Conservation (phyloP, 2,888 invertebrate genomes). For the Pasiphila rectangulata region DNA sequence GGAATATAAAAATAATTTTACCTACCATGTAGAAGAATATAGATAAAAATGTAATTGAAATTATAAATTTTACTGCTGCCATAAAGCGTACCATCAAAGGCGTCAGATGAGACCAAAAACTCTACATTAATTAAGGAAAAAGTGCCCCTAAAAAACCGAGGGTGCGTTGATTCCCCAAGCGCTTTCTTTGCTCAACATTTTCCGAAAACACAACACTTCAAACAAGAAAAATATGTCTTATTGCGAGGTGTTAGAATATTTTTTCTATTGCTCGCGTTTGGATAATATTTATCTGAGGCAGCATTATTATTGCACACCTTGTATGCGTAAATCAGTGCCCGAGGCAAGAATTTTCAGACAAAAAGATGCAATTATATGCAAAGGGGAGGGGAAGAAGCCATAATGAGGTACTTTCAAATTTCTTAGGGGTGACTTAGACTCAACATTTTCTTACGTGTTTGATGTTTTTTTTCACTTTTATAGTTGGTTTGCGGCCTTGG, state of each 20-base stretch:
- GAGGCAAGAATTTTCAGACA: conserved; percentile 71
- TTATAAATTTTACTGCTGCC: conserved; percentile 49
- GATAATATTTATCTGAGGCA: conserved; percentile 71
- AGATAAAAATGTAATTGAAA: conserved; percentile 41
- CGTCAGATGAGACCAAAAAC: conserved; percentile 71
- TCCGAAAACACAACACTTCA: conserved; percentile 54
- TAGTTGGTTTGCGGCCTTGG: conserved; percentile 2
- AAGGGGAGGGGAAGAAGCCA: conserved; percentile 55
- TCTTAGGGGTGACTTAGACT: conserved; percentile 30
- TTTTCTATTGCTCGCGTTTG: conserved; percentile 44
- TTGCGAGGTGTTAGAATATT: conserved; percentile 39
- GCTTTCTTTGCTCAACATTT: conserved; percentile 74
- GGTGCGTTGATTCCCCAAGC: conserved; percentile 67
- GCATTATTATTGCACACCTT: conserved; percentile 80
- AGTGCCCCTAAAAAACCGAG: conserved; percentile 70
- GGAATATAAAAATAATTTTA: not conserved
- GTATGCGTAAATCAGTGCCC: conserved; percentile 80
- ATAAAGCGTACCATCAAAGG: conserved; percentile 61
- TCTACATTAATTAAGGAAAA: conserved; percentile 80
- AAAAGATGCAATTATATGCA: conserved; percentile 80
- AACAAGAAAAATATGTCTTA: conserved; percentile 50
- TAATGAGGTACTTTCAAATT: conserved; percentile 59
- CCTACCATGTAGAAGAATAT: conserved; percentile 6
- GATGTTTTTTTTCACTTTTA: conserved; percentile 8
- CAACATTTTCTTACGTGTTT: conserved; percentile 16